Evolutionary conservation across 2,113 vertebrate species (phyloP), one percentile per base, ranked within the genome.

Genomic region (Osmerus mordax): DNA sequence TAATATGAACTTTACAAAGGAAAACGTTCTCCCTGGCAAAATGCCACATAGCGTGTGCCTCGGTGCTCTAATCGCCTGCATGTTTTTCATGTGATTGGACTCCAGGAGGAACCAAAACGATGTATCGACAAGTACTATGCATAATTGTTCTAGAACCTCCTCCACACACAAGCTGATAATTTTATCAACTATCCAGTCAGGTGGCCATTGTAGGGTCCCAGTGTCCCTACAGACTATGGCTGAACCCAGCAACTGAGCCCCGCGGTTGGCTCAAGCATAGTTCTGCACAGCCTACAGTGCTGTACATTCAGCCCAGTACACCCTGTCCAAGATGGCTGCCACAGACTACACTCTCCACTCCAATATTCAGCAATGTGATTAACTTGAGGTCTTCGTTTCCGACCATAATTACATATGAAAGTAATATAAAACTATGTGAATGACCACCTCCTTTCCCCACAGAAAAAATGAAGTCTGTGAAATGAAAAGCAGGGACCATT

Each of bases 401-500:
- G 62, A 62, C 69, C 65, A 28, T 75, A 79, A 76, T 78, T 80
- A 71, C 36, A 71, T 70, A 72, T 65, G 70, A 81, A 70, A 68
- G 75, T 78, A 87, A 87, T 67, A 28, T 74, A 23, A 81, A 70
- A 75, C 21, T 18, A 76, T 67, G 65, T 66, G 77, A 84, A 79
- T 76, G 75, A 83, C 82, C 12, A 7, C 28, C 65, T 74, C 54
- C 65, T 54, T 23, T n/a, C 8, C 25, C 60, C 28, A n/a, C 15
- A 56, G 47, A 23, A 65, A 77, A 77, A 64, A 53, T 47, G 80
- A 75, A 85, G 80, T 81, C 77, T 69, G 70, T 72, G 67, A 84
- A 87, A 88, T 83, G 67, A 84, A 73, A 90, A 91, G 79, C 85
- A 89, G 87, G 69, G 75, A 55, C 69, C 68, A 84, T 83, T 86